These are phyloP conservation scores for Anarhynchus alexandrinus DNA, from an alignment of 2,113 vertebrate genomes.

Conservation along the genomic window DNA sequence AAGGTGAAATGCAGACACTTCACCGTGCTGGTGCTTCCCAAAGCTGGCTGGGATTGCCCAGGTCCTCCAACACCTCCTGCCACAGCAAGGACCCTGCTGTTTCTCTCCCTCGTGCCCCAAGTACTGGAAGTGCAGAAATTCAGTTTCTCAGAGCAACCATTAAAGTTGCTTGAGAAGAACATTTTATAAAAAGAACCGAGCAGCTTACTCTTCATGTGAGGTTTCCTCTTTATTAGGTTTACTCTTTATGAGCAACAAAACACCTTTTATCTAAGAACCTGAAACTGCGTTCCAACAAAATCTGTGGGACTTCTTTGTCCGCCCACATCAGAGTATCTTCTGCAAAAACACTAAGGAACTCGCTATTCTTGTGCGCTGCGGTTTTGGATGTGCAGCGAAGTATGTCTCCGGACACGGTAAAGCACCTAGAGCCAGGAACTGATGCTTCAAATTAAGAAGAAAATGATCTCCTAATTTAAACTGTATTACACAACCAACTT, in stretches of 20 bases:
- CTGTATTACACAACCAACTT: background rate
- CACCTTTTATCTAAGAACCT: background rate
- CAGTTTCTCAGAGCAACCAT: background rate
- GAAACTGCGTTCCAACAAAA: background rate
- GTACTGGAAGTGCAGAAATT: background rate
- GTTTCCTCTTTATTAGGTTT: background rate
- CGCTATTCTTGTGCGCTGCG: background rate
- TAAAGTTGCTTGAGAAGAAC: background rate
- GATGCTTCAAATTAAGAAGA: constrained; percentile 14
- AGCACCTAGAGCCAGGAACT: constrained; percentile 4
- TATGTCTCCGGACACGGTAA: background rate
- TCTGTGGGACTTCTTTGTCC: background rate
- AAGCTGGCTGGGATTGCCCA: background rate
- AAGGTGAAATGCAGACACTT: background rate
- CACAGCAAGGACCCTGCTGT: background rate
- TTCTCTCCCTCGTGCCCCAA: background rate
- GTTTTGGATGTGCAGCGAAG: background rate
- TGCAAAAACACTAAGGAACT: background rate
- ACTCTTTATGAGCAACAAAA: background rate
- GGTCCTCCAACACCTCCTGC: background rate
- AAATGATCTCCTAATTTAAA: constrained; percentile 47
- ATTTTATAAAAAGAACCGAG: background rate
- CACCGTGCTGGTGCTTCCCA: background rate
- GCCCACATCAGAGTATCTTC: background rate
- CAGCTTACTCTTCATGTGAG: background rate